Evolutionary conservation across 1,140 invertebrate species (phyloP), one percentile per base, ranked within the genome.

Genomic region (Magallana angulata): DNA sequence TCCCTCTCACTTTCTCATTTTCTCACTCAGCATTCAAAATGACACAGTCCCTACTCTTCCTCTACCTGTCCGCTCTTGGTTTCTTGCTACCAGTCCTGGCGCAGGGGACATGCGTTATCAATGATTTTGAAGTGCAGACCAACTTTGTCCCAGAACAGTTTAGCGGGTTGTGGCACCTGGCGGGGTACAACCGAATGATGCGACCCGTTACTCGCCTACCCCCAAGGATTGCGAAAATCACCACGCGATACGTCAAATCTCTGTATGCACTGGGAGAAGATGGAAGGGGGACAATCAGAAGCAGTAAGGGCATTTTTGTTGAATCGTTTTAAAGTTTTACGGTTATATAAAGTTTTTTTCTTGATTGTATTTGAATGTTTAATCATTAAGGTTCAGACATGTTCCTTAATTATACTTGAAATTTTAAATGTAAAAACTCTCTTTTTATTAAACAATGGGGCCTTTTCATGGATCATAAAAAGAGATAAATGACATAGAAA

Each of bases 111-210:
- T 76, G 68, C 9, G 36, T 11, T 30, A 76, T 76, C 8, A 36
- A 76, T 76, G 68, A 76, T 24, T 76, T 76, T 76, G 68, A 76
- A 8, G 68, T 76, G 24, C 68, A 76, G 68, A 76, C 7, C 8
- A 36, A 76, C 18, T 76, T 76, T 12, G 36, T 18, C 11, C 68
- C 68, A 12, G 68, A 76, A 8, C 68, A 11, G 24, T 76, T 76
- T 30, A 76, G 68, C 36, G 68, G 68, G 24, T 24, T 76, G 68
- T 76, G 68, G 68, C 68, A 76, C 24, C 68, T 76, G 2, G 68
- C 7, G 7, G 68, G 68, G 18, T 76, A 76, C 68, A 76, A 36
- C 68, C 24, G 68, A 76, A 76, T 76, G 68, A 5, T 76, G 24
- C 24, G 24, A 30, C 68, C 68, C 7, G 68, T 76, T 9, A 76